Evolutionary conservation across 1,140 invertebrate genomes (phyloP), one percentile per base, ranked within the genome.

Genomic region (Drosophila pallidifrons): DNA sequence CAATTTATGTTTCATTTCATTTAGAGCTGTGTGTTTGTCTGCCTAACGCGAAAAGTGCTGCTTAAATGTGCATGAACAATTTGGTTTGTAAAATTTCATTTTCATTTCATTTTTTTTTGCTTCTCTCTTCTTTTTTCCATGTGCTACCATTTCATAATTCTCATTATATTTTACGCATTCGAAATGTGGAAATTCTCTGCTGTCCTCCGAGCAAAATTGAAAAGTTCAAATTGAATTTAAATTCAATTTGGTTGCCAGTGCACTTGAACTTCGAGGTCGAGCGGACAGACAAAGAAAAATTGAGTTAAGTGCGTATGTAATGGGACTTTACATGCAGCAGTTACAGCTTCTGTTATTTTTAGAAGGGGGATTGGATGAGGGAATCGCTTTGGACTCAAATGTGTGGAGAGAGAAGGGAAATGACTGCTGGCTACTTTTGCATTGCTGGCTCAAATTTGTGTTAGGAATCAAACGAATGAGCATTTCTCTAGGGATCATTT

Each of bases 181-280:
- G 74, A 89, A 89, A 89, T 88, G 74, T 75, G 64, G 65, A 81
- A 81, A 85, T 59, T 55, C 45, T 49, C 11, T 68, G 46, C 59
- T 68, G 51, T 54, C 47, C 54, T 72, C 35, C 8, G 16, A 47
- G 32, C 49, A 16, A 59, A 91, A 91, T 91, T 91, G 88, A 91
- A 91, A 91, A 91, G 88, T 91, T 91, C 88, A 91, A 91, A 91
- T 91, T 91, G 83, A 91, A 91, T 91, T 91, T 91, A 83, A 91
- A 91, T 91, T 88, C 88, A 91, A 91, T 91, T 91, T 91, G 61
- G 70, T 69, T 85, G 72, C 49, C 72, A 89, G 55, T 67, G 20
- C 20, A 60, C 68, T 72, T 69, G 81, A 77, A 72, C 71, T 45
- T 32, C 35, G 35, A 72, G 81, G 69, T 66, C 69, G 68, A 67